These are phyloP conservation scores for Apus apus DNA, from an alignment of 2,113 vertebrate species.

Conservation along the genomic window DNA sequence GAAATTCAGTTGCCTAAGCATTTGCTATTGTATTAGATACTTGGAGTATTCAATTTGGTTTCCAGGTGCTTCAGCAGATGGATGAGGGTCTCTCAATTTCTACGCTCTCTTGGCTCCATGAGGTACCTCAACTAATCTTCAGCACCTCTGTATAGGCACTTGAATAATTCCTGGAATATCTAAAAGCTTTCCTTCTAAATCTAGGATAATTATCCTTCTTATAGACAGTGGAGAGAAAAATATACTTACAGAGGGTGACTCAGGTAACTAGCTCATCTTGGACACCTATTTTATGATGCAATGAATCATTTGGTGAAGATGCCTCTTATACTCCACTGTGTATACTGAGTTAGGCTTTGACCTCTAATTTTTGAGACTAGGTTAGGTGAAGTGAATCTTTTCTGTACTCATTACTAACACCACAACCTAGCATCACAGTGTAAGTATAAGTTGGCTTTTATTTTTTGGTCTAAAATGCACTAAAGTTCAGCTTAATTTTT, in stretches of 20 bases:
- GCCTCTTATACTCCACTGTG: not conserved
- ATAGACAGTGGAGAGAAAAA: not conserved
- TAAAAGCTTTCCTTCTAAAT: not conserved
- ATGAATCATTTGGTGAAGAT: not conserved
- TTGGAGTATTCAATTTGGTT: not conserved
- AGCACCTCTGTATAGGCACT: not conserved
- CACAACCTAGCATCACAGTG: not conserved
- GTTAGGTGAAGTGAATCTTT: not conserved
- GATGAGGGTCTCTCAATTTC: not conserved
- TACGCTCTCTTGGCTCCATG: not conserved
- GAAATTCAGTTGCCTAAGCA: not conserved
- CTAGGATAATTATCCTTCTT: not conserved
- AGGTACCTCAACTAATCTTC: not conserved
- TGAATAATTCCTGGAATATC: constrained; percentile 12
- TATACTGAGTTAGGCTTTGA: not conserved
- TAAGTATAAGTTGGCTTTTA: not conserved
- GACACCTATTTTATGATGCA: not conserved
- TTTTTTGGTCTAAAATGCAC: not conserved
- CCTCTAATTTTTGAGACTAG: not conserved
- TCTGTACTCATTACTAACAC: not conserved
- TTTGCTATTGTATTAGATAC: not conserved
- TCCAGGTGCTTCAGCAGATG: not conserved
- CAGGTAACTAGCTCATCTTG: constrained; percentile 1
- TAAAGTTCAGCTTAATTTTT: not conserved
- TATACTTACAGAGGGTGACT: not conserved